phyloP scores from a whole-genome alignment of 2,113 vertebrate genomes.

The Podarcis cretensis region DNA sequence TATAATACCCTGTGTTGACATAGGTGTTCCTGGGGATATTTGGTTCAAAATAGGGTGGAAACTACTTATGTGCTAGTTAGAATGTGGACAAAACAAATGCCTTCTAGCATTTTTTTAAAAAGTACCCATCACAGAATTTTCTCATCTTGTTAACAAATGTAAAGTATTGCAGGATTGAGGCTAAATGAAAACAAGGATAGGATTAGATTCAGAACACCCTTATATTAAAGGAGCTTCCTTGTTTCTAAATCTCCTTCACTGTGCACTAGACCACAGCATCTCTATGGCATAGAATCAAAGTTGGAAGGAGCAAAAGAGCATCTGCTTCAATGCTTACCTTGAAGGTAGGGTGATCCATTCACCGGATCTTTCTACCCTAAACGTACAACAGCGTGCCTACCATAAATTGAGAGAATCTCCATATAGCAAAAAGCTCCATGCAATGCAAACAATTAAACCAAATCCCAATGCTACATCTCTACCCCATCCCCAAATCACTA shows the following conservation, averaged over 20 bases:
- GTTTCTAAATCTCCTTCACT: background rate
- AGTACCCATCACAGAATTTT: background rate
- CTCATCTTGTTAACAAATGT: background rate
- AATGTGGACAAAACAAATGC: background rate
- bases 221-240: background rate
- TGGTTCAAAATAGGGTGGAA: background rate
- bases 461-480: background rate
- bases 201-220: background rate
- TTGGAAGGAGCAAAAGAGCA: background rate
- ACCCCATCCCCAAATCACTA: background rate
- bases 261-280: background rate
- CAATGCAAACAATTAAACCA: background rate
- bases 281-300: background rate
- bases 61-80: rapidly evolving
- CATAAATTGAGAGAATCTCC: background rate
- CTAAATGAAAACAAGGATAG: background rate
- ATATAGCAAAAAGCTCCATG: background rate
- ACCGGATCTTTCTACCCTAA: background rate
- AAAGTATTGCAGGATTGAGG: background rate
- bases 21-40: background rate
- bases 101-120: background rate
- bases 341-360: background rate
- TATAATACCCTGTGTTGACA: constrained; percentile 34
- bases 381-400: background rate
- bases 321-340: background rate